Evolutionary conservation across 2,888 invertebrate species (phyloP), one percentile per base, ranked within the genome.

Genomic region (Limulus polyphemus): DNA sequence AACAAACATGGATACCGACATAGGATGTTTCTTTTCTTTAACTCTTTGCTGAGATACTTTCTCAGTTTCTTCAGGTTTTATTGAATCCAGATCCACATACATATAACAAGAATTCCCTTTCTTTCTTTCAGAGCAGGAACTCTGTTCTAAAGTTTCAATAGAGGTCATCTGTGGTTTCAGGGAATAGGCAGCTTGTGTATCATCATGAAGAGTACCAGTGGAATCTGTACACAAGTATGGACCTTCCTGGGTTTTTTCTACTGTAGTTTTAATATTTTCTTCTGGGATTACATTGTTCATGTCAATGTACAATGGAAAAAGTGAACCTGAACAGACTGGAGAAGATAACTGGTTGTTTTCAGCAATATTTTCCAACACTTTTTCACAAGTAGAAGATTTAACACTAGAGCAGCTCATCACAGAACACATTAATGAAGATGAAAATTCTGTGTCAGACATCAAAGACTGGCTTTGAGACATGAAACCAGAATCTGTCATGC

Each of bases 301-400:
- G 49, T 67, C 67, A 32, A 67, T 64, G 50, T 64, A 67, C 49
- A 66, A 64, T 11, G 67, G 67, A 56, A 67, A 67, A 62, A 67
- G 62, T 47, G 67, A 65, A 16, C 66, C 62, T 16, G 66, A 61
- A 10, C 61, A 55, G 5, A 32, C 32, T 32, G 32, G 7, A 32
- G 32, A 32, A 32, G 32, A 32, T 32, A 32, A 32, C 32, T 32
- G 32, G 32, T 32, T 32, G 32, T 32, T 32, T 32, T 32, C 32
- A 32, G 1, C 32, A 32, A 32, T 32, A 32, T 32, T 32, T 32
- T 32, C 32, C 32, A 32, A 32, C 32, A 32, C 32, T 32, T 32
- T 32, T 32, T 32, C 32, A 32, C 32, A 3, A 32, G 32, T 32
- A 7, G 32, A 32, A 32, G 32, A 32, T 32, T 32, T 32, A 32